Conservation (phyloP, 2,797 vertebrate species). For the Tiaroga cobitis region DNA sequence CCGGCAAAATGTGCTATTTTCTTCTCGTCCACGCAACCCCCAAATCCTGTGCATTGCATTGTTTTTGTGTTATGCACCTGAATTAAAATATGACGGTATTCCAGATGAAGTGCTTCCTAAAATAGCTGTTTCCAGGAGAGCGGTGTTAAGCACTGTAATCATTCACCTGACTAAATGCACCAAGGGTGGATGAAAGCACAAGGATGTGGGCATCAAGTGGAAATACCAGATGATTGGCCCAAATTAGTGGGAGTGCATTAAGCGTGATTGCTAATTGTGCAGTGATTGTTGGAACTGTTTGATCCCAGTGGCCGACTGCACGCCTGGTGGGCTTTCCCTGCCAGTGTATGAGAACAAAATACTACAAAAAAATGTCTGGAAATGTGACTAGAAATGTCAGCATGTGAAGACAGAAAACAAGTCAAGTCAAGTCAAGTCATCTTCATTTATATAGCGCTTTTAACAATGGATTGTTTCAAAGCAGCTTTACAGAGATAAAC, state of each 20-base stretch:
- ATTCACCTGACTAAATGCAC: slow-evolving; percentile 45
- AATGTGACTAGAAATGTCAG: background rate
- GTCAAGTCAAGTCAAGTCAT: too few relatives aligned
- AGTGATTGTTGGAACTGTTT: slow-evolving; percentile 37
- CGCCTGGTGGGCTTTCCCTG: slow-evolving; percentile 32
- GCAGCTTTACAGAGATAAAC: too few relatives aligned
- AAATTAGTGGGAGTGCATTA: slow-evolving; percentile 53
- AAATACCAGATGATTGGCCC: slow-evolving; percentile 50
- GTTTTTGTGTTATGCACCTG: slow-evolving; percentile 22
- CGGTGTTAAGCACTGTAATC: slow-evolving; percentile 33
- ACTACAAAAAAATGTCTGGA: background rate
- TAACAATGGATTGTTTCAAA: too few relatives aligned
- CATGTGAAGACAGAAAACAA: background rate
- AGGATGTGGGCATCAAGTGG: slow-evolving; percentile 30
- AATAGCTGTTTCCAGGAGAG: slow-evolving; percentile 40
- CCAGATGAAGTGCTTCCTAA: slow-evolving; percentile 36
- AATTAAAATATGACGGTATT: slow-evolving; percentile 39
- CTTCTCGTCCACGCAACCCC: background rate
- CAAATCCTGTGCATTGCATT: background rate
- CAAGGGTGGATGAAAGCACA: slow-evolving; percentile 43
- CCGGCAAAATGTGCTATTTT: background rate
- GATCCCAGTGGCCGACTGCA: slow-evolving; percentile 24
- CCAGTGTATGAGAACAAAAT: background rate
- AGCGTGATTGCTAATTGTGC: slow-evolving; percentile 56
- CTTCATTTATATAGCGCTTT: too few relatives aligned